phyloP scores from a whole-genome alignment of 2,888 invertebrate species.

The Luffia ferchaultella region DNA sequence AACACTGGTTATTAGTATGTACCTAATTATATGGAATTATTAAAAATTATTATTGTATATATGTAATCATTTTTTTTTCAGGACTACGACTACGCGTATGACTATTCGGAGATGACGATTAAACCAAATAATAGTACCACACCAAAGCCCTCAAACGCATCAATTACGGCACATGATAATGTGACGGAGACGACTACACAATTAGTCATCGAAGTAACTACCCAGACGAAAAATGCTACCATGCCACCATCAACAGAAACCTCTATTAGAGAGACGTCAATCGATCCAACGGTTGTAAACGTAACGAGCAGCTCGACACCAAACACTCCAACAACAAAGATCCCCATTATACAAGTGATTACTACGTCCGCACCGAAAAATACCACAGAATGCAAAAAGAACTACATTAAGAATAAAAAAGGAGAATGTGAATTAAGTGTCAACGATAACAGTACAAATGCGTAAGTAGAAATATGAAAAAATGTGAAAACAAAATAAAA shows the following conservation, averaged over 20 bases:
- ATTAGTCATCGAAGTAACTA: neutral
- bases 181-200: conserved; percentile 19
- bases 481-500: too few species aligned
- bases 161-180: conserved; percentile 26
- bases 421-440: conserved; percentile 47
- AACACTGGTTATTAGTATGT: too few species aligned
- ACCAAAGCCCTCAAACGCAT: conserved; percentile 40
- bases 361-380: conserved; percentile 10
- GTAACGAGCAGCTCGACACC: neutral
- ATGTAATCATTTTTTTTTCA: conserved; percentile 32
- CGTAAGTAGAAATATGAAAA: conserved; percentile 45
- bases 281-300: neutral
- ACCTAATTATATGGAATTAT: too few species aligned
- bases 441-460: conserved; percentile 33
- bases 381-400: conserved; percentile 37
- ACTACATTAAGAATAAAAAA: conserved; percentile 40
- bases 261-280: neutral
- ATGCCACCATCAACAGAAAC: conserved; percentile 7
- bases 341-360: conserved; percentile 1
- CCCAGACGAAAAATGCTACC: conserved; percentile 9
- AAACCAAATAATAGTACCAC: conserved; percentile 65
- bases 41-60: neutral
- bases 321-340: neutral
- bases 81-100: conserved; percentile 79
- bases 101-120: conserved; percentile 75